phyloP scores from a whole-genome alignment of 2,797 vertebrate species.

The Alcedo quadribrachys region DNA sequence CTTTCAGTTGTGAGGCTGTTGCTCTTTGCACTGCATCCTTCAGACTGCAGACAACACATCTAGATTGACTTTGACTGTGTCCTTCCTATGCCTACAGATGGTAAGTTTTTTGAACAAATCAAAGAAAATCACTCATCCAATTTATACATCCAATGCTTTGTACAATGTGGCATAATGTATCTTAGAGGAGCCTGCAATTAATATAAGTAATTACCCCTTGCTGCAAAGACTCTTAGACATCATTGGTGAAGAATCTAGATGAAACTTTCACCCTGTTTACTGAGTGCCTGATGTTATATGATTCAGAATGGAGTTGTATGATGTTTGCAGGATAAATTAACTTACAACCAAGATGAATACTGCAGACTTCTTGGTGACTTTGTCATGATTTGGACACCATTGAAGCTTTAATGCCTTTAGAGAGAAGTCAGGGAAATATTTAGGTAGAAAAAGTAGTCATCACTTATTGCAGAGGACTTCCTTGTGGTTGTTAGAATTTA shows the following conservation, averaged over 20 bases:
- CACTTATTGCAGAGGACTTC: neutral
- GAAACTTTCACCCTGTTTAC: slow-evolving; percentile 49
- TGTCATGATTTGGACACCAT: neutral
- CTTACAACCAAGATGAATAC: neutral
- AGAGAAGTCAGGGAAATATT: neutral
- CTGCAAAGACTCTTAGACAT: slow-evolving; percentile 28
- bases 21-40: neutral
- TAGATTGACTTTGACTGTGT: neutral
- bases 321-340: slow-evolving; percentile 1
- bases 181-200: slow-evolving; percentile 60
- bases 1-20: neutral
- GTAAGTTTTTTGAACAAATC: neutral
- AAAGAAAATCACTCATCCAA: neutral
- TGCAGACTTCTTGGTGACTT: neutral
- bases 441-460: neutral
- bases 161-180: slow-evolving; percentile 1
- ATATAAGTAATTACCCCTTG: slow-evolving; percentile 41
- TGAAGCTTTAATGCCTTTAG: neutral
- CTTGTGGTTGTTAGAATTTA: neutral
- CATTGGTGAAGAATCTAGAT: slow-evolving; percentile 38
- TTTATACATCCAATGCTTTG: neutral
- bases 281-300: neutral
- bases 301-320: slow-evolving; percentile 29
- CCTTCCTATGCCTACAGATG: neutral
- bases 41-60: neutral